Conservation (phyloP, 1,140 invertebrate genomes). For the Asobara japonica region DNA sequence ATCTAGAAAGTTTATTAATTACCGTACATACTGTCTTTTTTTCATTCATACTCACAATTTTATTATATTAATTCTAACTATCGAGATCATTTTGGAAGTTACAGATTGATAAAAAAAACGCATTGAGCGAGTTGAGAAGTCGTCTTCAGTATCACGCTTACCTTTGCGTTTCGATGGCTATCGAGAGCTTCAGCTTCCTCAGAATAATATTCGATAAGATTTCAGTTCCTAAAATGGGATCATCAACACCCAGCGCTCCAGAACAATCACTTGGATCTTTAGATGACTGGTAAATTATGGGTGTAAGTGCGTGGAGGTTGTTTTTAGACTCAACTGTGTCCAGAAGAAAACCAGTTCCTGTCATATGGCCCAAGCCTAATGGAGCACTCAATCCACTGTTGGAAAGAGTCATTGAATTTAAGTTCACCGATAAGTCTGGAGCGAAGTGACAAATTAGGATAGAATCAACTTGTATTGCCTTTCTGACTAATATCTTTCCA, state of each 20-base stretch:
- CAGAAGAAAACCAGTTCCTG: slow-evolving; percentile 54
- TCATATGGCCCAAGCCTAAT: slow-evolving; percentile 47
- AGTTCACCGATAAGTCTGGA: no score
- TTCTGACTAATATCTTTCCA: no score
- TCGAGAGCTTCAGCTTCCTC: slow-evolving; percentile 53
- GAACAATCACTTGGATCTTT: slow-evolving; percentile 47
- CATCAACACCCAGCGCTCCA: slow-evolving; percentile 55
- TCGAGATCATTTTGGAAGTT: no score
- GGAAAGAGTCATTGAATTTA: neutral
- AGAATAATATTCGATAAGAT: slow-evolving; percentile 58
- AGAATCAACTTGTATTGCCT: no score
- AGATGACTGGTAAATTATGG: slow-evolving; percentile 52
- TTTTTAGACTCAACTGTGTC: slow-evolving; percentile 49
- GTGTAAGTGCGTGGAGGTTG: slow-evolving; percentile 48
- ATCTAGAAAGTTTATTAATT: no score
- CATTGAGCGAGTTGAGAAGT: neutral
- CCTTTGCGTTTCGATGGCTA: slow-evolving; percentile 59
- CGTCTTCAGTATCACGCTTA: slow-evolving; percentile 34
- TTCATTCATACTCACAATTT: no score
- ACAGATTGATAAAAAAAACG: neutral
- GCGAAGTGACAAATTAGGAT: no score
- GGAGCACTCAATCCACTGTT: slow-evolving; percentile 54
- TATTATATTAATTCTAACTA: no score
- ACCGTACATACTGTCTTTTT: no score
- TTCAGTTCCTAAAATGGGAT: slow-evolving; percentile 52